Percentiles rank a stretch among this genome's conserved stretches.
These are phyloP conservation scores for Clitarchus hookeri DNA, from an alignment of 2,888 invertebrate genomes.

Conservation along the genomic window DNA sequence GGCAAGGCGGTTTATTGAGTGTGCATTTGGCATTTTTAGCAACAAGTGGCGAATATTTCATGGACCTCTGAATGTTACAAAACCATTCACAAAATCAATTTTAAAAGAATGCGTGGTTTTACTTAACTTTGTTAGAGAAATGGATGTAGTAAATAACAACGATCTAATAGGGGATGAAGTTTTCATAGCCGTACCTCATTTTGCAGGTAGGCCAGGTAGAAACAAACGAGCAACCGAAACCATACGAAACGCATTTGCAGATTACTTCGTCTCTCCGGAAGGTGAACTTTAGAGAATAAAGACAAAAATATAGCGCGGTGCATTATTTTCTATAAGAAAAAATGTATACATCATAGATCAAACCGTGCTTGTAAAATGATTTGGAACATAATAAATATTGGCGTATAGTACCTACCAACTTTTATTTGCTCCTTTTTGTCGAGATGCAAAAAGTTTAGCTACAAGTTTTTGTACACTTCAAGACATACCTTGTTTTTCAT, in stretches of 20 bases:
- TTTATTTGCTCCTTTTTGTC: constrained; percentile 21
- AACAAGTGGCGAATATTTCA: too few species aligned
- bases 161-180: neutral
- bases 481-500: neutral
- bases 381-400: neutral
- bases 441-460: neutral
- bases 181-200: neutral
- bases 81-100: constrained; percentile 19
- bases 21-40: too few species aligned
- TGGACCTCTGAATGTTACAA: neutral
- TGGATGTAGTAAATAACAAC: constrained; percentile 10
- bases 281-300: neutral
- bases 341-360: neutral
- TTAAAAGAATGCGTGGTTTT: neutral
- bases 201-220: neutral
- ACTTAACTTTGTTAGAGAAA: constrained; percentile 21
- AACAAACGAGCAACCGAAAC: neutral
- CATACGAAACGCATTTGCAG: neutral
- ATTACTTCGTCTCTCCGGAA: constrained; percentile 15
- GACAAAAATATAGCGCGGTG: neutral
- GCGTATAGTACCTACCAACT: neutral
- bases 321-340: neutral
- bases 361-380: neutral
- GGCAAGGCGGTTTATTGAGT: too few species aligned
- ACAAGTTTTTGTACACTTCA: neutral